Evolutionary conservation across 2,888 invertebrate genomes (phyloP).

Genomic region (Dichetophora obliterata): DNA sequence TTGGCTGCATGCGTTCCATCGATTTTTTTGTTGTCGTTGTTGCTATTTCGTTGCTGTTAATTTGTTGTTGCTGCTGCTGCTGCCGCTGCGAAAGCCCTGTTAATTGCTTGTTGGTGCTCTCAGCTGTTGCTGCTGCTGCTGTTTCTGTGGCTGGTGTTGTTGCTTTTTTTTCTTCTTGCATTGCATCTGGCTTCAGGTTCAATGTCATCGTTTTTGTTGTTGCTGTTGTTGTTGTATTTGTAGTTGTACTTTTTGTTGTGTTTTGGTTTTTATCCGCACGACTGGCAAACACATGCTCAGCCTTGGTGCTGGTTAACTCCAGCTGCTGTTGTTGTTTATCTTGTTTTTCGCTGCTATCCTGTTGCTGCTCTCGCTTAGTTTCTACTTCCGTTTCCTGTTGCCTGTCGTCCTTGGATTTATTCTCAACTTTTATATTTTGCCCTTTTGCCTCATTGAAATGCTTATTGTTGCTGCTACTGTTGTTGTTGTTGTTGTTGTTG

Average conservation of each 20-base stretch:
- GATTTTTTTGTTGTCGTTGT: constrained; percentile 46
- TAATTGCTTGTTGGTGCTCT: constrained; percentile 22
- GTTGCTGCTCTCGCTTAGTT: constrained; percentile 9
- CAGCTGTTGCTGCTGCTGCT: constrained; percentile 36
- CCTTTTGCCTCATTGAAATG: background rate
- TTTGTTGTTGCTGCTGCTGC: constrained; percentile 26
- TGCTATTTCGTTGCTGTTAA: constrained; percentile 17
- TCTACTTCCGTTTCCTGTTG: constrained; percentile 24
- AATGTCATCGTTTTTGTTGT: constrained; percentile 25
- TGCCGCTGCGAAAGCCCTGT: constrained; percentile 4
- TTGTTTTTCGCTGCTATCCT: constrained; percentile 19
- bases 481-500: constrained; percentile 9
- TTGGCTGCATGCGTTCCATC: constrained; percentile 38
- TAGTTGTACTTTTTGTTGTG: background rate
- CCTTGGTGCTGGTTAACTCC: background rate
- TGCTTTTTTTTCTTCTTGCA: background rate
- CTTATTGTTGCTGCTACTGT: constrained; percentile 25
- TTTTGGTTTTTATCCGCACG: background rate
- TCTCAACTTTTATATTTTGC: constrained; percentile 1
- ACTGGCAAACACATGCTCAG: constrained; percentile 2
- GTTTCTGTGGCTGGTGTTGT: constrained; percentile 7
- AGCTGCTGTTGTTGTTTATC: constrained; percentile 29
- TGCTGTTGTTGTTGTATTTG: constrained; percentile 4
- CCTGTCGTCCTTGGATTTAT: constrained; percentile 33
- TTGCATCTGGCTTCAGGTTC: constrained; percentile 30